Base-by-base conservation (phyloP, 2,797 vertebrate genomes). In the Molothrus aeneus region DNA sequence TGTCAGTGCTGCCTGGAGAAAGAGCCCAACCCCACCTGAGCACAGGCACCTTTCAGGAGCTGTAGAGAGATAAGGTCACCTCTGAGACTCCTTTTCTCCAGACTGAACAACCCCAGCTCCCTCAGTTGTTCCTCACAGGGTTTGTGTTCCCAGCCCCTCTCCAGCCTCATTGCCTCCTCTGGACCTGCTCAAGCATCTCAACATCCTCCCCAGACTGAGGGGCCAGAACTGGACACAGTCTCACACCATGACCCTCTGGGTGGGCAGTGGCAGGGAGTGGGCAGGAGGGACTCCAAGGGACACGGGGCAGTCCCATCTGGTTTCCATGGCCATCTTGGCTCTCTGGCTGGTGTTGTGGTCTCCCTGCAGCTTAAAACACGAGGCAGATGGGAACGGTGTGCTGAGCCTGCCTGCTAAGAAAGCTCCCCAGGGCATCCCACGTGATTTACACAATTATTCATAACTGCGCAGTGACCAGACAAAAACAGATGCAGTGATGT, bases 381-480 rank as follows among this genome's bases (percentile, higher is more conserved):
- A 71, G 71, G 29, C 51, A 92, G 81, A 83, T 7, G 22, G 51
- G 90, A 92, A 87, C 0, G 2, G 66, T 40, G 53, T 4, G 5
- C 64, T 0, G 8, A 93, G 71, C 10, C 38, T 85, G 77, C 75
- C 83, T 87, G 78, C 86, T 72, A 71, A 70, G 57, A 71, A 61
- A 93, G 74, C 48, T 90, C 92, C 84, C 88, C 65, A 36, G 90
- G 92, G 90, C 74, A 86, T 89, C 80, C 74, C 95, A 63, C 0
- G 0, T 61, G 72, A 87, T 91, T 94, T 82, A 85, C 72, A 87
- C 92, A 82, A 89, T 90, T 87, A 89, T 50, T 94, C 89, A 80
- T 83, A 92, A 91, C 79, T 38, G 2, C 31, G 47, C 50, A 75
- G 81, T 94, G 88, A 96, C 92, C 96, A 96, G 95, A 96, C 91